Base-by-base conservation (phyloP, 2,888 invertebrate genomes). In the Drosophila ochracea region DNA sequence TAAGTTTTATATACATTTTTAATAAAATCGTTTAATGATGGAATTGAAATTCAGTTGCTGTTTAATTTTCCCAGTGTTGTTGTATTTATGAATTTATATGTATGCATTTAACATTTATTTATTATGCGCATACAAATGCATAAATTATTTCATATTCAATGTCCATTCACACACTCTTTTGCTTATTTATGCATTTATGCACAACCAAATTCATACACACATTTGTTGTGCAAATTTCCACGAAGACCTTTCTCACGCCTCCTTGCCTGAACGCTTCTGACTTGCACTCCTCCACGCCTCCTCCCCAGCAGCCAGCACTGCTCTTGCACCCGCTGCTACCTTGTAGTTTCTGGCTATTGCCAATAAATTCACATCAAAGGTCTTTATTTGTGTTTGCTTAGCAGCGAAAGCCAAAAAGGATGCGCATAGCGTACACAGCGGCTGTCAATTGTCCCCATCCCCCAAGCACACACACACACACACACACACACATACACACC, bases 141-240 rank as follows among this genome's bases (percentile, higher is more conserved):
- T 55, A 61, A 72, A 65, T 77, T 68, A 69, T 65, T 66, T 69
- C 59, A 73, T 80, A 90, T 86, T 78, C 83, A 89, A 72, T 87
- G 66, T 69, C 67, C 77, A 74, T 73, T 73, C 58, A 54, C 66
- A 65, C 37, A 54, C 19, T 13, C 62, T 35, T 70, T 35, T 70
- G 64, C 58, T 54, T 84, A 89, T 82, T 84, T 87, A 89, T 85
- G 84, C 78, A 85, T 85, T 77, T 84, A 76, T 80, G 49, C 71
- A 57, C 60, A 63, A 52, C 59, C 71, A 89, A 91, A 92, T 85
- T 91, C 92, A 92, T 92, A 85, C 83, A 89, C 90, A 92, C 90
- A 92, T 92, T 92, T 92, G 92, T 92, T 92, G 92, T 92, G 92
- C 91, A 92, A 92, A 92, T 92, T 92, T 89, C 62, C 58, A 60